Evolutionary conservation across 2,888 invertebrate genomes (phyloP), one percentile per base, ranked within the genome.

Genomic region (Blomia tropicalis): DNA sequence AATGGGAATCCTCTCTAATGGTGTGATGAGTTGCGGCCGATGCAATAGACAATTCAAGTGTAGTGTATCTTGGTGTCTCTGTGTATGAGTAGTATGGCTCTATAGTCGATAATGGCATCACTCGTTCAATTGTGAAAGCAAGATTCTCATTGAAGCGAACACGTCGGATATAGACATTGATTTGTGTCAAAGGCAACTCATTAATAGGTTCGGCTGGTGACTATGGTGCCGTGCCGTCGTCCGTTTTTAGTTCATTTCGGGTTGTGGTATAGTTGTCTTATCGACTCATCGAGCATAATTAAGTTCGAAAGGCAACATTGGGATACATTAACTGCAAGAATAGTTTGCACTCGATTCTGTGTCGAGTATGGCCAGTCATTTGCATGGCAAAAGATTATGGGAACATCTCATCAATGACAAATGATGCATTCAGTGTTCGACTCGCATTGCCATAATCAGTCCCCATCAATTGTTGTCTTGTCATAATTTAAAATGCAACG

Each of bases 401-500:
- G 51, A 47, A 47, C 27, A n/a, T 47, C 7, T 7, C 22, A 7
- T 14, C 22, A 14, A 19, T 47, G 51, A 47, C 51, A 47, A 47
- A 47, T 47, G 51, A 19, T 47, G 11, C 51, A 47, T 47, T 22
- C 51, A 19, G 51, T 47, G 51, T 7, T 11, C 51, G 7, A 19
- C 14, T 47, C 14, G 7, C 7, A 7, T 47, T 7, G 7, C 51
- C 51, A 47, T 47, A 47, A 47, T 47, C 51, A 19, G 51, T n/a
- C n/a, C 51, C 51, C 51, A 47, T 47, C 51, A 47, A 47, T 47
- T 47, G n/a, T n/a, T n/a, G n/a, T n/a, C n/a, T n/a, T n/a, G 22
- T 47, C 51, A 47, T 27, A 47, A 47, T 47, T 47, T n/a, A 47
- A 47, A 22, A 47, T n/a, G 51, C 11, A 47, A 14, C 14, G 41